Evolutionary conservation across 2,797 vertebrate species (phyloP), one percentile per base, ranked within the genome.

Genomic region (Clarias laeviceps): DNA sequence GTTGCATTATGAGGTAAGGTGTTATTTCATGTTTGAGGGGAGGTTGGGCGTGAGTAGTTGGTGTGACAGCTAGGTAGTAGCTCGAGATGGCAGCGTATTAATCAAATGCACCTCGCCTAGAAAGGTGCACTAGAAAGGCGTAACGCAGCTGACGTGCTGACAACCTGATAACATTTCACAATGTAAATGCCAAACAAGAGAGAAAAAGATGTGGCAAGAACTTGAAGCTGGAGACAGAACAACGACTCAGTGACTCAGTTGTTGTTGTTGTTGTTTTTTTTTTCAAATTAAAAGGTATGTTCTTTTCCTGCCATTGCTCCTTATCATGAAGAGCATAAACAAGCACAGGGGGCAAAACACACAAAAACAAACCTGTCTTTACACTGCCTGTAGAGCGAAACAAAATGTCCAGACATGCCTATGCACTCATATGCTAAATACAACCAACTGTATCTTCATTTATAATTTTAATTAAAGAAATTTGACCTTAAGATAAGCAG

Each of bases 141-240:
- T 66, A 78, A 56, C 64, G 66, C 74, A n/a, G 69, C 40, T 80
- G 87, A 87, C 20, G 15, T 68, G 72, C 84, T 87, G 88, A 88
- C 88, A 89, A 74, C 79, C 82, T 77, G 79, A 81, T 88, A 90
- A 87, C 83, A 88, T 59, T 56, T 79, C 69, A 83, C 79, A 57
- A 82, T 70, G 82, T 83, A 90, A 90, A 90, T 89, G 89, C 87
- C 84, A 86, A 80, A 56, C 2, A 72, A 84, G 82, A 84, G 56
- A 2, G 18, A 83, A 17, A 85, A 62, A 54, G 59, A 50, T 18
- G 82, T 62, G 20, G 76, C 76, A 78, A 84, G 68, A 74, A 57
- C 62, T 17, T 50, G 40, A 72, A 40, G 50, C 24, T 18, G 27
- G 22, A 73, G 72, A 76, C 37, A 76, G 27, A 50, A 24, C 6